These are phyloP conservation scores for Apaloderma vittatum DNA, from an alignment of 2,113 vertebrate species.

Conservation along the genomic window DNA sequence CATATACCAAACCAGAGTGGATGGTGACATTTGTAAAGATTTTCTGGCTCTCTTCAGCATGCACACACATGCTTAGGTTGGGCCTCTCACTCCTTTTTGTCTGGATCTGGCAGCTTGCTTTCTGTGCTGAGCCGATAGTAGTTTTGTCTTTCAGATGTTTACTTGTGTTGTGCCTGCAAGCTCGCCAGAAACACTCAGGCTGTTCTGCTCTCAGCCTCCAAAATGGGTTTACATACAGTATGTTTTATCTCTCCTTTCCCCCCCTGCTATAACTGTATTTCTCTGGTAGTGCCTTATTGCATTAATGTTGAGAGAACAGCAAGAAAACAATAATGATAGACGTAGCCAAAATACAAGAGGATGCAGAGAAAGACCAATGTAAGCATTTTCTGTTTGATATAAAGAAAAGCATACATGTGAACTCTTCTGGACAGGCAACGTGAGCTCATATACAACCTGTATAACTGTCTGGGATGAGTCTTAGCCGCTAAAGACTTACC, in stretches of 20 bases:
- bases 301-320: background rate
- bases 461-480: background rate
- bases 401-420: background rate
- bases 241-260: background rate
- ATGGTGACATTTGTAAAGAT: slow-evolving; percentile 50
- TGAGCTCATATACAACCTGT: background rate
- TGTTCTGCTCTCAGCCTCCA: slow-evolving; percentile 13
- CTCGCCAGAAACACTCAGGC: slow-evolving; percentile 40
- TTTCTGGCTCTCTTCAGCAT: slow-evolving; percentile 55
- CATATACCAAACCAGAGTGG: background rate
- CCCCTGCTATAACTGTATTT: background rate
- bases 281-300: background rate
- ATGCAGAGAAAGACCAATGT: background rate
- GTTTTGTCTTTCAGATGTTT: slow-evolving; percentile 67
- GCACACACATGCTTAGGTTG: slow-evolving; percentile 45
- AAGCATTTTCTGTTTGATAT: background rate
- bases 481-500: background rate
- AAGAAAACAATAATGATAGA: background rate
- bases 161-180: slow-evolving; percentile 52
- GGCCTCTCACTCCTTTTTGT: slow-evolving; percentile 40
- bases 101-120: slow-evolving; percentile 48
- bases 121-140: slow-evolving; percentile 23
- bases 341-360: background rate
- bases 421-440: background rate
- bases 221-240: background rate